Conservation (phyloP, 2,113 vertebrate genomes). For the Tragelaphus imberbis region DNA sequence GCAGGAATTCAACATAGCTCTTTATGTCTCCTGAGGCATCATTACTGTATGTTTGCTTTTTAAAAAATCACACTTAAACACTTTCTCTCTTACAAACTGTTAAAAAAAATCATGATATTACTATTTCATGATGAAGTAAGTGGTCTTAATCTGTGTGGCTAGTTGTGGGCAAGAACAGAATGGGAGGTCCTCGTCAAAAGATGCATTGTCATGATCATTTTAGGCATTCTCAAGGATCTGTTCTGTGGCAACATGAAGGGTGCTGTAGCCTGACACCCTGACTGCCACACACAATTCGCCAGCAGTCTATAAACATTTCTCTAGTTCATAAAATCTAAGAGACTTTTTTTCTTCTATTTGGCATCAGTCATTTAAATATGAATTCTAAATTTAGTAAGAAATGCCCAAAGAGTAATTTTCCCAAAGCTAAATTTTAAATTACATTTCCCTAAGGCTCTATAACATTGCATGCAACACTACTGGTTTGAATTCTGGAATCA, state of each 20-base stretch:
- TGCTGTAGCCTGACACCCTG: background rate
- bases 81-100: conserved; percentile 41
- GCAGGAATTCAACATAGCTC: background rate
- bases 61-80: conserved; percentile 57
- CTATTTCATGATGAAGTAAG: background rate
- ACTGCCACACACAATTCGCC: background rate
- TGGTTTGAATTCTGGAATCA: background rate
- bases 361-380: background rate
- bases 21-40: conserved; percentile 28
- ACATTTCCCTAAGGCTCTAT: background rate
- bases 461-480: background rate
- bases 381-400: conserved; percentile 18
- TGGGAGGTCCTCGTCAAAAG: background rate
- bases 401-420: conserved; percentile 12
- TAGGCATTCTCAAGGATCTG: background rate
- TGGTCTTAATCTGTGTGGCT: background rate
- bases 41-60: conserved; percentile 42
- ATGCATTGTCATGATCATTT: background rate
- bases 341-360: background rate
- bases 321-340: background rate
- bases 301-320: background rate
- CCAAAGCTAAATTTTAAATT: conserved; percentile 1
- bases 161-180: background rate
- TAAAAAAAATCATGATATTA: conserved; percentile 13
- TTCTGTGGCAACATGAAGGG: background rate